Percentiles rank a stretch among this genome's conserved stretches.
Conservation (phyloP, 92 coral and sea anemone genomes). For the Palythoa heliodiscus region DNA sequence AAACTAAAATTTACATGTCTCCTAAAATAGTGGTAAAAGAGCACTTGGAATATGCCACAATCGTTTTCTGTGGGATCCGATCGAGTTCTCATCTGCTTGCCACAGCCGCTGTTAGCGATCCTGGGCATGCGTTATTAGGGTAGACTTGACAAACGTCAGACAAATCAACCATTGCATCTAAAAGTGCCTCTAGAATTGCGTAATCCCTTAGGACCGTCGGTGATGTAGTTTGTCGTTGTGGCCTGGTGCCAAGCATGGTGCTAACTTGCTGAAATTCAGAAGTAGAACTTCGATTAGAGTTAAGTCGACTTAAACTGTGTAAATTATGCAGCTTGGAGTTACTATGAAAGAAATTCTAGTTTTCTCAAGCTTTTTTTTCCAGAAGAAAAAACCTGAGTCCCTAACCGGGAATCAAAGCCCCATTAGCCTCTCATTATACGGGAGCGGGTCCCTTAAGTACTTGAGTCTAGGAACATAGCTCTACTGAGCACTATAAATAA, state of each 20-base stretch:
- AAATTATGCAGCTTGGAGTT: no score
- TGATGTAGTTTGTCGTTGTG: neutral
- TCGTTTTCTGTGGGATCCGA: neutral
- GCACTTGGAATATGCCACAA: neutral
- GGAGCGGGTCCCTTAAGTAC: no score
- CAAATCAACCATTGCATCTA: neutral
- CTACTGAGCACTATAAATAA: no score
- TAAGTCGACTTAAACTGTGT: neutral
- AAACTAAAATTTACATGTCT: no score
- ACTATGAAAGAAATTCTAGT: neutral
- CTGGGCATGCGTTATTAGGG: neutral
- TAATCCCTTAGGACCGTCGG: slow-evolving; percentile 23
- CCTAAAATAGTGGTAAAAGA: neutral
- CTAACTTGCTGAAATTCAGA: slow-evolving; percentile 4
- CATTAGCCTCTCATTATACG: no score
- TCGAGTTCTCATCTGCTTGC: neutral
- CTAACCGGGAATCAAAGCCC: no score
- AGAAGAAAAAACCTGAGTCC: no score
- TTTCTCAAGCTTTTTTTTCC: no score
- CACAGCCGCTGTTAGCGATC: neutral
- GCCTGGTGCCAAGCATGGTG: neutral
- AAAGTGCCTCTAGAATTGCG: slow-evolving; percentile 15
- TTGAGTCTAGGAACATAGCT: no score
- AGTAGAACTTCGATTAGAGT: neutral
- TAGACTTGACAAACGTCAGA: slow-evolving; percentile 17